A percentile compares a stretch with the other conserved stretches of the same genome.
Conservation (phyloP, 2,113 vertebrate species). For the Plecturocebus donacophilus region DNA sequence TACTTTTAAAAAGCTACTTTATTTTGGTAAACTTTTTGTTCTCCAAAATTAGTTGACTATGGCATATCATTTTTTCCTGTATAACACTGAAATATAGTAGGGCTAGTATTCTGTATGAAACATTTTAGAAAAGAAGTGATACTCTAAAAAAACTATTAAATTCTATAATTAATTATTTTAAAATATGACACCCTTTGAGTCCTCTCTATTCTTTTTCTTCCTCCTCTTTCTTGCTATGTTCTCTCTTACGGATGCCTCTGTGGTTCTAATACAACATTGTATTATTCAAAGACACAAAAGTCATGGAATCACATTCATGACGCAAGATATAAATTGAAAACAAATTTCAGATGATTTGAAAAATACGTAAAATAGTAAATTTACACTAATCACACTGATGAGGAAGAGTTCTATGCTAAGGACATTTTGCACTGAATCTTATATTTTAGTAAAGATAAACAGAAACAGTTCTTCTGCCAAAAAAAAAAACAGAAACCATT, state of each 20-base stretch:
- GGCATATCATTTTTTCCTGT: neutral
- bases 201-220: neutral
- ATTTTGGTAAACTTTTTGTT: neutral
- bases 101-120: neutral
- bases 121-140: neutral
- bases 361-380: neutral
- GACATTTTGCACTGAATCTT: neutral
- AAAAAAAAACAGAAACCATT: conserved; percentile 6
- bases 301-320: neutral
- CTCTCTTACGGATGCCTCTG: neutral
- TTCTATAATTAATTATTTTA: neutral
- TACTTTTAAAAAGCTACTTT: neutral
- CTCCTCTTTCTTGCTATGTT: neutral
- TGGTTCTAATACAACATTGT: neutral
- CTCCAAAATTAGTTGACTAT: neutral
- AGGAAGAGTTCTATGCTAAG: neutral
- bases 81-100: neutral
- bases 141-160: neutral
- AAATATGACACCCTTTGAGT: neutral
- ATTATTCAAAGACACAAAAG: neutral
- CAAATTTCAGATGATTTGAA: conserved; percentile 15
- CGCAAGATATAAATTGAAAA: neutral
- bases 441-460: neutral
- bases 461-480: neutral
- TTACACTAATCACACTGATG: neutral